Base-by-base conservation (phyloP, 2,888 invertebrate genomes). In the Lasioglossum figueresi region DNA sequence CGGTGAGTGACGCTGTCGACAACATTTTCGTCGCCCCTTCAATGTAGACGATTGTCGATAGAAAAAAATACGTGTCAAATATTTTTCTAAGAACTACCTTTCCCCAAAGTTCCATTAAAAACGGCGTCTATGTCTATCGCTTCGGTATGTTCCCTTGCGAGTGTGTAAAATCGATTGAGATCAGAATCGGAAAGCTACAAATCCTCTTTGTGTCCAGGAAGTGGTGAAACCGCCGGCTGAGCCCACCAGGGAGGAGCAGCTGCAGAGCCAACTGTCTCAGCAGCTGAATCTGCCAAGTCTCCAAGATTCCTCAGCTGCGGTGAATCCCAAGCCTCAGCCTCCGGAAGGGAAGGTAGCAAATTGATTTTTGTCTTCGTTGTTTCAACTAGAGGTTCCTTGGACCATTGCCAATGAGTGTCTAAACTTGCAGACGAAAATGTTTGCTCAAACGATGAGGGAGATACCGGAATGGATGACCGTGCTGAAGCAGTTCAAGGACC, bases 391-490 rank as follows among this genome's bases (percentile, higher is more conserved):
- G 34, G 23, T 31, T 34, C 43, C 43, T 52, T 37, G 68, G 43
- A 63, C 4, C 37, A 74, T 37, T 48, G 56, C 66, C 66, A 66
- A 66, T 10, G 23, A 66, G 8, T 19, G 23, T 19, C 8, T 1
- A 19, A 68, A 19, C 68, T 78, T 88, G 68, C 95, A 98, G 96
- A 97, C 97, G n/a, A 97, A 97, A 96, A 97, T 98, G 95, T 98
- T 98, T 95, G 98, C 98, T 48, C 98, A 98, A 95, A 98, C 98
- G 73, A 98, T 97, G 71, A 96, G 98, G 86, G 97, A 98, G 95
- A 97, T 99, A 95, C 98, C 98, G 10, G 98, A 99, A 95, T 99
- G 99, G 99, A 96, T 99, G 92, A 97, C 98, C 1, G 99, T 99
- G 78, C 95, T 99, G 91, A 97, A 97, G 87, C 98, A 99, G 93